Conservation (phyloP, 2,113 vertebrate genomes). For the Myotis brandtii region DNA sequence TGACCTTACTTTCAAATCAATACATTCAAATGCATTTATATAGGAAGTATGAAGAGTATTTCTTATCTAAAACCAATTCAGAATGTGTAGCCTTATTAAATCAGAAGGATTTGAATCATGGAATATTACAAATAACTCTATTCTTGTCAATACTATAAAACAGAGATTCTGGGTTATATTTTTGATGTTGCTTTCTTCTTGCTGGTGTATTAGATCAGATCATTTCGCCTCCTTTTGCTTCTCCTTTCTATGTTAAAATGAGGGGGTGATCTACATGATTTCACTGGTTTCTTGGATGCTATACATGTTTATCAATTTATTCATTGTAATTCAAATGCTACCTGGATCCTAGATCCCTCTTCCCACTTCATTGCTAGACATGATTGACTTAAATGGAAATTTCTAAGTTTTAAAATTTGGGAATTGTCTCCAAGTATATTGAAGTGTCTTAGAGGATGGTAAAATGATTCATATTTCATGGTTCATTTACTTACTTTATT, state of each 20-base stretch:
- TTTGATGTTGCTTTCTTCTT: neutral
- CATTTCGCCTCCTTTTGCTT: neutral
- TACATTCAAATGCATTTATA: neutral
- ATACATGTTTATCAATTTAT: neutral
- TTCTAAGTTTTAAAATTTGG: neutral
- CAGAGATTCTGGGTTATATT: neutral
- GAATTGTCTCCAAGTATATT: neutral
- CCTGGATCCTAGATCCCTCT: neutral
- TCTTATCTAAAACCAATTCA: slow-evolving; percentile 23
- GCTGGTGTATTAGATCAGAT: neutral
- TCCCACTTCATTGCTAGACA: neutral
- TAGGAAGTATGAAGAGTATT: neutral
- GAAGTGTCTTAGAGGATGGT: neutral
- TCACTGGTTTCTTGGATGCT: neutral
- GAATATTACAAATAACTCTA: neutral
- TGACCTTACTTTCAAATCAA: neutral
- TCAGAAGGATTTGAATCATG: neutral
- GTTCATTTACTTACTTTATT: neutral
- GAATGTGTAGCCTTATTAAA: neutral
- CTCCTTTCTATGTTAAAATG: neutral
- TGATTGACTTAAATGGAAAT: neutral
- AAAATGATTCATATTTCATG: slow-evolving; percentile 16
- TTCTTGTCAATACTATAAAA: neutral
- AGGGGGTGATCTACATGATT: neutral
- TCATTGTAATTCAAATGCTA: neutral